A percentile compares a stretch with the other conserved stretches of the same genome.
phyloP scores from a whole-genome alignment of 1,140 invertebrate genomes.

The Scaptomyza hsui region DNA sequence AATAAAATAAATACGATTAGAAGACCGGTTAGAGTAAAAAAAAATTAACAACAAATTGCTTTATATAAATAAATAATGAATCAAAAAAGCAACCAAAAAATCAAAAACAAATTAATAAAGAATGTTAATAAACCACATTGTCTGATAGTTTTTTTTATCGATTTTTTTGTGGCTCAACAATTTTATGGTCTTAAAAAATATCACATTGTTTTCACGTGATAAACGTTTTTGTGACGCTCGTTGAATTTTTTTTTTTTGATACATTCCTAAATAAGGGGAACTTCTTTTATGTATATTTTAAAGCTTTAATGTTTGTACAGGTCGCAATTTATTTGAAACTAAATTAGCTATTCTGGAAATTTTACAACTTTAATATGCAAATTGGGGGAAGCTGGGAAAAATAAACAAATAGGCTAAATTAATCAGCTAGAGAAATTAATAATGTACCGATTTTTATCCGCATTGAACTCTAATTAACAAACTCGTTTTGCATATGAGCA shows the following conservation, averaged over 20 bases:
- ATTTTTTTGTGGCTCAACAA: too few relatives aligned
- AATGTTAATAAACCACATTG: too few relatives aligned
- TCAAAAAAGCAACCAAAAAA: background rate
- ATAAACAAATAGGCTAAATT: background rate
- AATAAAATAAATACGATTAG: background rate
- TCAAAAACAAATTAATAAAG: background rate
- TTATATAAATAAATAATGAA: background rate
- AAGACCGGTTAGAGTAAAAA: background rate
- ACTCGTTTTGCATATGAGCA: conserved; percentile 5
- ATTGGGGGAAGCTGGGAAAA: background rate
- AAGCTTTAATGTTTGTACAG: background rate
- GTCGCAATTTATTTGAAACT: background rate
- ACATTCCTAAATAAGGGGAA: background rate
- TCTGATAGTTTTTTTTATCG: too few relatives aligned
- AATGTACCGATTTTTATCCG: background rate
- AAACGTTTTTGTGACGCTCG: background rate
- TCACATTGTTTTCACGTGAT: too few relatives aligned
- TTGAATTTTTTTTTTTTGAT: background rate
- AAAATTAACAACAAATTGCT: background rate
- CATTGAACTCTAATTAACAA: background rate
- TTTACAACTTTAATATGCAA: background rate
- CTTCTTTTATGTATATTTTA: background rate
- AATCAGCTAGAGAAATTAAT: background rate
- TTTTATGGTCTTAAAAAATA: too few relatives aligned
- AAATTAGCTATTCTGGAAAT: background rate